Conservation (phyloP, 2,888 invertebrate genomes). For the Zootermopsis nevadensis region DNA sequence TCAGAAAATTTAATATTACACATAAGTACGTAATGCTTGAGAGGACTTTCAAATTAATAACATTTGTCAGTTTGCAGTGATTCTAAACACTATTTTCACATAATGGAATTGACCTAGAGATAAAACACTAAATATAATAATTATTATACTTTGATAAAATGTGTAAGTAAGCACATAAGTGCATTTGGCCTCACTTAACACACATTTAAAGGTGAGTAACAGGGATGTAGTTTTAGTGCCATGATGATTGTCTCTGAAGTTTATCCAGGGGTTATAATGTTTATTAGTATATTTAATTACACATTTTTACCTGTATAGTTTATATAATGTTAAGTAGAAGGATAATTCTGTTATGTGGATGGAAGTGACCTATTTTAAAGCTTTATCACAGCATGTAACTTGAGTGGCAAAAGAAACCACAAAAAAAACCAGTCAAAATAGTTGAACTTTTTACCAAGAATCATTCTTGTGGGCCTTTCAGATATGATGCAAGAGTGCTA, state of each 20-base stretch:
- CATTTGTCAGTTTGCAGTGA: not conserved
- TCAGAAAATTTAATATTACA: not conserved
- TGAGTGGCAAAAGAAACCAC: too few relatives aligned
- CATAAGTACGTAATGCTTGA: not conserved
- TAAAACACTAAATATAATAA: not conserved
- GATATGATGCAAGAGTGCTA: too few relatives aligned
- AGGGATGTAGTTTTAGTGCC: too few relatives aligned
- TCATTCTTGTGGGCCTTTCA: too few relatives aligned
- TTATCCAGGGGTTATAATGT: too few relatives aligned
- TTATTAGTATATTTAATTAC: too few relatives aligned
- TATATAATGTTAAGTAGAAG: not conserved
- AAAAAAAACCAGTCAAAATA: too few relatives aligned
- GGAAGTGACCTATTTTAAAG: too few relatives aligned
- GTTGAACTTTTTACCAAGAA: too few relatives aligned
- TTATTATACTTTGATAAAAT: not conserved
- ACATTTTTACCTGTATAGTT: not conserved
- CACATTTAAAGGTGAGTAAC: not conserved
- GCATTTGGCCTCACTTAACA: not conserved
- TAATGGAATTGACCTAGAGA: not conserved
- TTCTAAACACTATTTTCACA: constrained; percentile 11
- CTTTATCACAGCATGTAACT: too few relatives aligned
- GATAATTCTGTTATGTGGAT: too few relatives aligned
- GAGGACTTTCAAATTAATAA: not conserved
- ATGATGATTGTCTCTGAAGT: too few relatives aligned
- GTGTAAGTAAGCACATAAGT: not conserved